A percentile compares a stretch with the other conserved stretches of the same genome.
Evolutionary conservation across 2,113 vertebrate species (phyloP).

Genomic region (Micronisus gabar): DNA sequence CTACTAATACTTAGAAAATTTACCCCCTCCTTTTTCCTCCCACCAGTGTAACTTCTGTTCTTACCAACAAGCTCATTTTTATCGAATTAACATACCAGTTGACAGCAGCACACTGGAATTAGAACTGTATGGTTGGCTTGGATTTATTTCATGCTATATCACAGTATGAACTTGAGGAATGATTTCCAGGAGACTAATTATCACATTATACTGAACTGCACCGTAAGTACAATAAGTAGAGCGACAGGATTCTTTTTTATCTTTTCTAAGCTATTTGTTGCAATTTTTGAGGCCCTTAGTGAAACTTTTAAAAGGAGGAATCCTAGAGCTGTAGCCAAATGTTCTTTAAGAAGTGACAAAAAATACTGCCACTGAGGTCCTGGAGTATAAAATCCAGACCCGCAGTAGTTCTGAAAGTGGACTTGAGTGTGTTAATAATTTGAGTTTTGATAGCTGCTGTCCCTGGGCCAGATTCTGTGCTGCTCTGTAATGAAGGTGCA

Average conservation of each 20-base stretch:
- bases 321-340: background rate
- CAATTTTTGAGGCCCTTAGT: background rate
- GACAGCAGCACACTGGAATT: slow-evolving; percentile 14
- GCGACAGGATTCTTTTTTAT: slow-evolving; percentile 8
- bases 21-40: background rate
- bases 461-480: background rate
- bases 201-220: slow-evolving; percentile 7
- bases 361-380: background rate
- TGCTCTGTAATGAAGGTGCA: background rate
- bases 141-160: slow-evolving; percentile 53
- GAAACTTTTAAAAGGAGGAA: background rate
- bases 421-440: background rate
- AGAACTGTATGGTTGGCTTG: slow-evolving; percentile 29
- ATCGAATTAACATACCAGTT: slow-evolving; percentile 33
- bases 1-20: slow-evolving; percentile 1
- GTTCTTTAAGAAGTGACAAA: background rate
- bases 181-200: slow-evolving; percentile 59
- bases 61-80: slow-evolving; percentile 35
- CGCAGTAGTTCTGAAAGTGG: background rate
- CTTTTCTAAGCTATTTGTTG: slow-evolving; percentile 21
- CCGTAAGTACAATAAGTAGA: background rate
- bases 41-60: slow-evolving; percentile 11
- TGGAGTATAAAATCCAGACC: background rate
- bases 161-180: slow-evolving; percentile 57
- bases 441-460: background rate